These are phyloP conservation scores for Anarrhichthys ocellatus DNA, from an alignment of 2,113 vertebrate genomes.

Conservation along the genomic window DNA sequence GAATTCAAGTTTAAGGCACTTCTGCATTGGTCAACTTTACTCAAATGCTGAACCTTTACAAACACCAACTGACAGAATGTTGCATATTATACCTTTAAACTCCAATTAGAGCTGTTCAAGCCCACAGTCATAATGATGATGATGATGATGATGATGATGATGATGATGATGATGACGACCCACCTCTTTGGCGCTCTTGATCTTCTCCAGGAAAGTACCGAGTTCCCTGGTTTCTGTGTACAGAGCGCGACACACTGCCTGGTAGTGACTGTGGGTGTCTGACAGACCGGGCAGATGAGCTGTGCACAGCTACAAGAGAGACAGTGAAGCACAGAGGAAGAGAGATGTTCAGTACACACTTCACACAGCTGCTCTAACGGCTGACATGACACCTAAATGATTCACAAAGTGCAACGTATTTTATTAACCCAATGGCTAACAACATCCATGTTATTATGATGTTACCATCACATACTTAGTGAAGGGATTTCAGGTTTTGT, in stretches of 20 bases:
- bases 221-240: constrained; percentile 97
- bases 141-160: not conserved
- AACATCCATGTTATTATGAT: not conserved
- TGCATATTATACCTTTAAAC: not conserved
- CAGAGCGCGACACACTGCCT: constrained; percentile 97
- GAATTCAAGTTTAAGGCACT: too few species aligned
- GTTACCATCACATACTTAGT: not conserved
- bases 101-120: not conserved
- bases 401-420: not conserved
- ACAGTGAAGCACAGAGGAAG: constrained; percentile 28
- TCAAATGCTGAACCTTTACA: too few species aligned
- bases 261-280: constrained; percentile 93
- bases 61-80: too few species aligned
- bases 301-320: constrained; percentile 87
- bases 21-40: too few species aligned
- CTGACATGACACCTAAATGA: not conserved
- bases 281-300: constrained; percentile 89
- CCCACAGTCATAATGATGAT: not conserved
- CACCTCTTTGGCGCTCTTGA: constrained; percentile 97
- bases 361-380: not conserved
- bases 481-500: not conserved
- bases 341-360: not conserved
- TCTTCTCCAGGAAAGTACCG: constrained; percentile 95
- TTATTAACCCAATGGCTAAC: not conserved
- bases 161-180: constrained; percentile 45